phyloP scores from a whole-genome alignment of 1,140 invertebrate genomes.

The Zaprionus gabonicus region DNA sequence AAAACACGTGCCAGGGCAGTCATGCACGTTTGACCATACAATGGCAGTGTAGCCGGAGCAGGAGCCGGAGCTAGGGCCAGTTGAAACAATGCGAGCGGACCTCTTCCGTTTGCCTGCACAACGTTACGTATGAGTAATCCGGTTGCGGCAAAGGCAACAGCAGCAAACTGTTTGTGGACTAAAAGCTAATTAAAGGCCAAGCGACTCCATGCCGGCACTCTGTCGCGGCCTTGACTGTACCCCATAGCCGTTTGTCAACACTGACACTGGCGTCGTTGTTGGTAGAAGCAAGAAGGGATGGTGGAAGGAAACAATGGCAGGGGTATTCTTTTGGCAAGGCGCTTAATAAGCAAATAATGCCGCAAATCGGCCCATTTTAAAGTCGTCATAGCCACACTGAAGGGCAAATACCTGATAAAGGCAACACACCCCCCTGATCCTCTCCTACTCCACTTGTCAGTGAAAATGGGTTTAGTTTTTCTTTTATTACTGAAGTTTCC shows the following conservation, averaged over 20 bases:
- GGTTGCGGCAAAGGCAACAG: conserved; percentile 8
- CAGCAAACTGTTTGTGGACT: conserved; percentile 31
- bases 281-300: background rate
- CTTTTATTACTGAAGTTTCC: conserved; percentile 73
- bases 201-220: conserved; percentile 57
- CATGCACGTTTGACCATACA: conserved; percentile 78
- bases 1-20: conserved; percentile 65
- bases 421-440: background rate
- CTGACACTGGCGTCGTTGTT: background rate
- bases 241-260: conserved; percentile 68
- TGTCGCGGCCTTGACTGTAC: conserved; percentile 59
- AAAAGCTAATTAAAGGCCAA: conserved; percentile 78
- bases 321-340: conserved; percentile 30
- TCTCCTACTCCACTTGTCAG: background rate
- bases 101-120: conserved; percentile 13
- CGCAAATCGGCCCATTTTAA: conserved; percentile 26
- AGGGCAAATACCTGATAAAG: conserved; percentile 58
- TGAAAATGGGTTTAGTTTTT: conserved; percentile 45
- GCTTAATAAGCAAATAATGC: conserved; percentile 41
- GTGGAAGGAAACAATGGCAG: background rate
- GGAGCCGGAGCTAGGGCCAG: background rate
- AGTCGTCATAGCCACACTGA: conserved; percentile 19
- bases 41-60: conserved; percentile 36
- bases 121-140: conserved; percentile 75
- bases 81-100: conserved; percentile 61